Percentiles rank a stretch among this genome's conserved stretches.
Conservation (phyloP, 2,113 vertebrate genomes). For the Alouatta palliata region DNA sequence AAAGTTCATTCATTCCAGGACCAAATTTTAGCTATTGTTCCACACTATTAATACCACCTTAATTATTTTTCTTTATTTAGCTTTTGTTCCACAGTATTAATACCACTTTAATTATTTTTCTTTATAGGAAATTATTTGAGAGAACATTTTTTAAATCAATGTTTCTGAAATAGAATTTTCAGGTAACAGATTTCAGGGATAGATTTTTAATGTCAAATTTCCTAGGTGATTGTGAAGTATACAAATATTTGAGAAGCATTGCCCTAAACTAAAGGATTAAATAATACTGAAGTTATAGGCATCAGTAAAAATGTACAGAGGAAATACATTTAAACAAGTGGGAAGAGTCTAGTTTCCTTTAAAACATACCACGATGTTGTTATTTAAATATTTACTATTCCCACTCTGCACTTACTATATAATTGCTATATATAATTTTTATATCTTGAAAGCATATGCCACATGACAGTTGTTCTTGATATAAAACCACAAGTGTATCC, state of each 20-base stretch:
- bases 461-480: neutral
- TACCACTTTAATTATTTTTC: neutral
- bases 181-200: neutral
- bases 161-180: neutral
- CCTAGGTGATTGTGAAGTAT: neutral
- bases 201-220: neutral
- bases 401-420: neutral
- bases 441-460: neutral
- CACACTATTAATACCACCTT: neutral
- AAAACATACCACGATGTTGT: neutral
- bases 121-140: neutral
- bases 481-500: neutral
- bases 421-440: neutral
- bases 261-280: neutral
- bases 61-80: neutral
- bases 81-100: neutral
- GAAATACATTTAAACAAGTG: neutral
- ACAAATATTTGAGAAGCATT: neutral
- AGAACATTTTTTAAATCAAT: neutral
- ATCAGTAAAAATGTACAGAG: neutral
- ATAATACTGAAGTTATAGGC: neutral
- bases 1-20: neutral
- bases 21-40: neutral
- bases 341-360: neutral
- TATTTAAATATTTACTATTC: neutral